Conservation (phyloP, 2,797 vertebrate species). For the Uromys caudimaculatus region DNA sequence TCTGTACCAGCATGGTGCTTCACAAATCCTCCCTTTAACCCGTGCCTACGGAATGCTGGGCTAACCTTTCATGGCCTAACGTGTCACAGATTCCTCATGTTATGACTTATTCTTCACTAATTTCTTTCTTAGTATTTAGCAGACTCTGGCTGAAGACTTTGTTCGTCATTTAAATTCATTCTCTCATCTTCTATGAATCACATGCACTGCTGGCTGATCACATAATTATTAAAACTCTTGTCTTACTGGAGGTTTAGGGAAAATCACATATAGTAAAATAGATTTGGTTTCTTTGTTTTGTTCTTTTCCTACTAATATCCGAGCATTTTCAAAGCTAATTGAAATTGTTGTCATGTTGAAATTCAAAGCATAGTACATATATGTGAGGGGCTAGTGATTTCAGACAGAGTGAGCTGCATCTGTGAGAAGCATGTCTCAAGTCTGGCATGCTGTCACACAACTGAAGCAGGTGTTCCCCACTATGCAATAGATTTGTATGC, state of each 20-base stretch:
- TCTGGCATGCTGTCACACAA: not conserved
- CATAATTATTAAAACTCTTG: not conserved
- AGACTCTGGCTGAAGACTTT: not conserved
- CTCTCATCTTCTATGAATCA: not conserved
- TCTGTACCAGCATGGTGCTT: not conserved
- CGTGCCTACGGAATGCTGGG: not conserved
- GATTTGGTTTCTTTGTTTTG: not conserved
- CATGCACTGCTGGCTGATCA: not conserved
- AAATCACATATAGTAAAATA: not conserved
- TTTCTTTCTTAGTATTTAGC: constrained; percentile 10
- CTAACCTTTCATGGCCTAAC: not conserved
- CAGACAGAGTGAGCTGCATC: not conserved
- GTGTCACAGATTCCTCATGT: not conserved
- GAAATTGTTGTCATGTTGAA: constrained; percentile 2
- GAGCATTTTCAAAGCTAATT: constrained; percentile 23
- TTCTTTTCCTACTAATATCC: not conserved
- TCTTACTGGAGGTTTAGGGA: not conserved
- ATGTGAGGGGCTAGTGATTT: not conserved
- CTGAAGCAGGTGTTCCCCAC: not conserved
- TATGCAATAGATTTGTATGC: too few relatives aligned
- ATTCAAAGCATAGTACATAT: not conserved
- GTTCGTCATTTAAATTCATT: not conserved
- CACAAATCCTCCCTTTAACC: not conserved
- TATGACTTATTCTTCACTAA: not conserved
- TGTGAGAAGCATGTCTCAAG: not conserved